phyloP scores from a whole-genome alignment of 2,888 invertebrate genomes.

The Axea sp. region DNA sequence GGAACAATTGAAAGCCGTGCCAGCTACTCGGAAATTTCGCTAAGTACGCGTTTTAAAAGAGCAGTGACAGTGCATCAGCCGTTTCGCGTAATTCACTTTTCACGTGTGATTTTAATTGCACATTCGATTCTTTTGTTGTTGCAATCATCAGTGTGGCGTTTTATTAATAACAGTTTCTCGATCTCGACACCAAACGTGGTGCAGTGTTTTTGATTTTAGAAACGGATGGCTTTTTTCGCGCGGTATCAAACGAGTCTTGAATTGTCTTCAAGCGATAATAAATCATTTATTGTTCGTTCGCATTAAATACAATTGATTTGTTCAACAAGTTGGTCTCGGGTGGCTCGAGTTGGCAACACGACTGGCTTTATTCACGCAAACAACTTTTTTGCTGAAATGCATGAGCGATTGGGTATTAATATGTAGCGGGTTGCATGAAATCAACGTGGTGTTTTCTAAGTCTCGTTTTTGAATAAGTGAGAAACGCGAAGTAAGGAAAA shows the following conservation, averaged over 20 bases:
- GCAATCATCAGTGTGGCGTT: conserved; percentile 1
- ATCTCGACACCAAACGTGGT: too few species aligned
- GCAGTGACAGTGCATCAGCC: conserved; percentile 41
- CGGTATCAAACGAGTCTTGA: too few species aligned
- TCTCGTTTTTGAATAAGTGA: conserved; percentile 45
- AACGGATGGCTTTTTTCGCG: too few species aligned
- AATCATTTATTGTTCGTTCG: too few species aligned
- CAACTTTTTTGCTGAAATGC: conserved; percentile 1
- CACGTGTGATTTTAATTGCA: conserved; percentile 26
- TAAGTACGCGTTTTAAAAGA: conserved; percentile 42
- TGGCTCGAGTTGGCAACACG: too few species aligned
- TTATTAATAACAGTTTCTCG: too few species aligned
- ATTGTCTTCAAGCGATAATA: too few species aligned
- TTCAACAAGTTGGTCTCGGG: too few species aligned
- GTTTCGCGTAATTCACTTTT: conserved; percentile 38
- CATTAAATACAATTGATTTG: too few species aligned
- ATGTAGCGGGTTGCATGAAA: conserved; percentile 12
- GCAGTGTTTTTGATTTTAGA: too few species aligned
- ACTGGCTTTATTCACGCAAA: too few species aligned
- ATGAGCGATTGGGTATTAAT: conserved; percentile 4
- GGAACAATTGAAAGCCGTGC: conserved; percentile 68
- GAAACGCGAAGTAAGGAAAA: conserved; percentile 37
- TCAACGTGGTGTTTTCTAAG: conserved; percentile 25
- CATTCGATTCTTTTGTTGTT: not conserved
- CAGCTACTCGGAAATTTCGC: conserved; percentile 49